Base-by-base conservation (phyloP, 2,113 vertebrate genomes). In the Sceloporus undulatus region DNA sequence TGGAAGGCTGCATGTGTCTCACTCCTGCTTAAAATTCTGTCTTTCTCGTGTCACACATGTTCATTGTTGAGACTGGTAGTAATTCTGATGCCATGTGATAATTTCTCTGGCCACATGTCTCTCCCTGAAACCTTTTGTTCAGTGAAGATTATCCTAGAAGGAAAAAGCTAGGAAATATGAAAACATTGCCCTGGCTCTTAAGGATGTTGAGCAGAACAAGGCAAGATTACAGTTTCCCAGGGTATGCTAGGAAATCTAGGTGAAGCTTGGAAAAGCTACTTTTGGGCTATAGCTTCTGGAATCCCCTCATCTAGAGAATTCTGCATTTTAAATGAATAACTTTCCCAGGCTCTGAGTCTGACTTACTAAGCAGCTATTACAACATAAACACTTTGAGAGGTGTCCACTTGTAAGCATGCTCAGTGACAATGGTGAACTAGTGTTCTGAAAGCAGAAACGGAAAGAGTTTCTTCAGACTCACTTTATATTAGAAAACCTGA, bases 81-180 rank as follows among this genome's bases (percentile, higher is more conserved):
- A 21, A 11, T n/a, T 42, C 19, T 78, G 21, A 16, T 65, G 21
- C 5, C 16, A 18, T 70, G 42, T 23, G 29, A 65, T 79, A 18
- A 56, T 86, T 86, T 86, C 59, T 86, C 59, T 70, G 6, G 27
- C 48, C 65, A 19, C 66, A 48, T 18, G 40, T 52, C 62, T 86
- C 23, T n/a, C 16, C 40, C 27, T 79, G 77, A 79, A 9, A 34
- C 54, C 29, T 54, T 65, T 25, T 18, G 62, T 68, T 70, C 62
- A 68, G 3, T 9, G 3, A 5, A 40, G 18, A 70, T 70, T 29
- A 27, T 3, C 6, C 56, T 62, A 21, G 29, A 56, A 38, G 13
- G 34, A 11, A 77, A 78, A 85, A n/a, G 6, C 62, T 25, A 1
- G 56, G 14, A 68, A 68, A 27, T 48, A 48, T 54, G 29, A 77